Conservation (phyloP, 92 coral and sea anemone species). For the Desmophyllum pertusum region DNA sequence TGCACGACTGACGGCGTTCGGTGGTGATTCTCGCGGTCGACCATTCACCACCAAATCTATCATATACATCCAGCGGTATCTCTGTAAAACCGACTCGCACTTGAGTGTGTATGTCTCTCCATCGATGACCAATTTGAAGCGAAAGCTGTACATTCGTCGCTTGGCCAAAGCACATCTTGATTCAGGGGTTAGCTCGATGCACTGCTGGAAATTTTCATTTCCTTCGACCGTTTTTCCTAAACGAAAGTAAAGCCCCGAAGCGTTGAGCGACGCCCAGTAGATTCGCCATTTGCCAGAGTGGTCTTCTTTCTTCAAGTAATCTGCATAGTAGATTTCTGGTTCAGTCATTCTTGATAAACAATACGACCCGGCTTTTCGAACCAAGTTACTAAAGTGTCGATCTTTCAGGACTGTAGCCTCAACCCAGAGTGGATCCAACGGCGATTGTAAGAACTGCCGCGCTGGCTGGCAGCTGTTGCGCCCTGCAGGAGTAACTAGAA, state of each 20-base stretch:
- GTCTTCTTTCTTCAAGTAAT: constrained; percentile 46
- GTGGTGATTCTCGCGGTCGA: constrained; percentile 37
- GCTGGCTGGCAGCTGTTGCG: constrained; percentile 1
- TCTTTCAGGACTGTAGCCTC: background rate
- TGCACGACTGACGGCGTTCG: constrained; percentile 3
- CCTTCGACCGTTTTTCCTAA: constrained; percentile 14
- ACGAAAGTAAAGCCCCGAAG: constrained; percentile 41
- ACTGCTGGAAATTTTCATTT: constrained; percentile 23
- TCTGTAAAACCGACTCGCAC: constrained; percentile 33
- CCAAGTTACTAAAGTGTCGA: background rate
- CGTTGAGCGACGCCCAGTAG: constrained; percentile 33
- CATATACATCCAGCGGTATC: constrained; percentile 53
- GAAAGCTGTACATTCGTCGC: constrained; percentile 52
- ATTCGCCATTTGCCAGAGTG: constrained; percentile 30
- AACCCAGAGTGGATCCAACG: background rate
- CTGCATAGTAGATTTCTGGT: constrained; percentile 28
- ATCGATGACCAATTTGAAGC: constrained; percentile 23
- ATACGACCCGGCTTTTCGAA: background rate
- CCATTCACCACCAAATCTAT: constrained; percentile 36
- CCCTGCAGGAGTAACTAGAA: background rate
- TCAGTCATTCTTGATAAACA: background rate
- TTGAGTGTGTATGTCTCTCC: constrained; percentile 26
- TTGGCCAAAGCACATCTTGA: constrained; percentile 41
- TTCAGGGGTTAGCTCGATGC: constrained; percentile 30
- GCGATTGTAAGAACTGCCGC: background rate